These are phyloP conservation scores for Pao palembangensis DNA, from an alignment of 2,113 vertebrate genomes.

Conservation along the genomic window DNA sequence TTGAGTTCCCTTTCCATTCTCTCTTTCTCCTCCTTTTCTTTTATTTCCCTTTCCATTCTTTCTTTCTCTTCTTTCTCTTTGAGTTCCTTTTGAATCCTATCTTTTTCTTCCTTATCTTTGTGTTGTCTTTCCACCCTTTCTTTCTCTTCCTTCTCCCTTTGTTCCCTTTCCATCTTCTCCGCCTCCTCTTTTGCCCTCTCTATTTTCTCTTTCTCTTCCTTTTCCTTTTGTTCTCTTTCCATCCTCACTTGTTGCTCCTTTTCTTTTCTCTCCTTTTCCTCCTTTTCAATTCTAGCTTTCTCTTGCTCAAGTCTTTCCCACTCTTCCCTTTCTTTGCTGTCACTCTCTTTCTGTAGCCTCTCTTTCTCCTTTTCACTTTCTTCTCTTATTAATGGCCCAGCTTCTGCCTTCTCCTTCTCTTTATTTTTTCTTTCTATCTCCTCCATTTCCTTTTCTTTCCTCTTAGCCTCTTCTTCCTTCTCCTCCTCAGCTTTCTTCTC, in stretches of 20 bases:
- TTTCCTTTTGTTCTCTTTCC: constrained; percentile 18
- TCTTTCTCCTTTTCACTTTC: constrained; percentile 13
- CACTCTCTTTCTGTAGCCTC: constrained; percentile 65
- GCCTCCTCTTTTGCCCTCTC: constrained; percentile 9
- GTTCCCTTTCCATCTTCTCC: constrained; percentile 5
- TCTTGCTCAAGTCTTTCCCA: constrained; percentile 1
- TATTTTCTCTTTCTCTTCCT: constrained; percentile 1
- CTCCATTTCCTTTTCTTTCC: constrained; percentile 18
- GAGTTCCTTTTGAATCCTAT: neutral
- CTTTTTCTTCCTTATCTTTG: constrained; percentile 45
- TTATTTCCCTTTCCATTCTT: neutral
- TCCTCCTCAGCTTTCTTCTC: constrained; percentile 67
- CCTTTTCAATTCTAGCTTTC: neutral
- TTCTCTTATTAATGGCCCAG: constrained; percentile 1
- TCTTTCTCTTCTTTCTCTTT: constrained; percentile 20
- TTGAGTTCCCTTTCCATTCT: constrained; percentile 1
- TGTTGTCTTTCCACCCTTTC: neutral
- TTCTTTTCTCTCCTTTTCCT: constrained; percentile 39
- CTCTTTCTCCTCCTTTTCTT: constrained; percentile 26
- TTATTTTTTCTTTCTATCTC: constrained; percentile 15
- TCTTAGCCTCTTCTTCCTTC: constrained; percentile 36
- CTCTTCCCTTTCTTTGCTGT: constrained; percentile 5
- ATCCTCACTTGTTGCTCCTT: constrained; percentile 17
- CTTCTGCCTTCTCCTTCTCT: constrained; percentile 52
- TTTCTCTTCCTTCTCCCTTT: constrained; percentile 6